phyloP scores from a whole-genome alignment of 2,888 invertebrate genomes.

The Zeuzera pyrina region DNA sequence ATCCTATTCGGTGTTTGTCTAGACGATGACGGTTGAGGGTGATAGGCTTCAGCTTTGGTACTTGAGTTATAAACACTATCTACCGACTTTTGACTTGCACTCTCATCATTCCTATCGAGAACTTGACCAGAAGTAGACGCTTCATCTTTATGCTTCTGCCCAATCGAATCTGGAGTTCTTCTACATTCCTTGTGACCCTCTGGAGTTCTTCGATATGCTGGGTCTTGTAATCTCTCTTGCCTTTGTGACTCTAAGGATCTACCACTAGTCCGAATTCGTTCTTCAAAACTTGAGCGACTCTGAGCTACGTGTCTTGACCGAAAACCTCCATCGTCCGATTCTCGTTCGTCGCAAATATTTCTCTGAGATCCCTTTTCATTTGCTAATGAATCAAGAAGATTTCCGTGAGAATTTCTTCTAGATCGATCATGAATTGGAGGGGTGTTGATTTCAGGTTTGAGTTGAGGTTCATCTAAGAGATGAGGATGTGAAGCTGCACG shows the following conservation, averaged over 20 bases:
- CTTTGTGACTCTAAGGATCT: slow-evolving; percentile 51
- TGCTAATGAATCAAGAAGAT: slow-evolving; percentile 65
- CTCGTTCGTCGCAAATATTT: slow-evolving; percentile 54
- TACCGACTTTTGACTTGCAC: slow-evolving; percentile 59
- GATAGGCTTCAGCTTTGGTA: slow-evolving; percentile 49
- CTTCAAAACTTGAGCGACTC: slow-evolving; percentile 52
- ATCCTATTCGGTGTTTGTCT: slow-evolving; percentile 59
- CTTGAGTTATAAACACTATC: slow-evolving; percentile 75
- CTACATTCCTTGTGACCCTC: slow-evolving; percentile 38
- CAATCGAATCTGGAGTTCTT: slow-evolving; percentile 48
- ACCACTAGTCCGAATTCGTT: slow-evolving; percentile 59
- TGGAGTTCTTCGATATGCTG: slow-evolving; percentile 49
- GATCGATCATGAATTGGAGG: slow-evolving; percentile 53
- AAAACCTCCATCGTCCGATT: slow-evolving; percentile 77
- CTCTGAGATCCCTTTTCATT: slow-evolving; percentile 37
- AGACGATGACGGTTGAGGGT: slow-evolving; percentile 65
- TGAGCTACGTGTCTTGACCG: slow-evolving; percentile 55
- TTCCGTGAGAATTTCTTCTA: slow-evolving; percentile 74
- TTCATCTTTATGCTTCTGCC: slow-evolving; percentile 47
- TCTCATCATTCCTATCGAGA: slow-evolving; percentile 55
- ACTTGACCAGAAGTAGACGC: slow-evolving; percentile 30
- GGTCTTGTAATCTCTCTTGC: slow-evolving; percentile 37
- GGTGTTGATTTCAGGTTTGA: slow-evolving; percentile 43
- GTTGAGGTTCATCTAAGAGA: slow-evolving; percentile 65
- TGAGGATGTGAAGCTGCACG: slow-evolving; percentile 80